Evolutionary conservation across 1,140 invertebrate species (phyloP), one percentile per base, ranked within the genome.

Genomic region (Trichoplusia ni): DNA sequence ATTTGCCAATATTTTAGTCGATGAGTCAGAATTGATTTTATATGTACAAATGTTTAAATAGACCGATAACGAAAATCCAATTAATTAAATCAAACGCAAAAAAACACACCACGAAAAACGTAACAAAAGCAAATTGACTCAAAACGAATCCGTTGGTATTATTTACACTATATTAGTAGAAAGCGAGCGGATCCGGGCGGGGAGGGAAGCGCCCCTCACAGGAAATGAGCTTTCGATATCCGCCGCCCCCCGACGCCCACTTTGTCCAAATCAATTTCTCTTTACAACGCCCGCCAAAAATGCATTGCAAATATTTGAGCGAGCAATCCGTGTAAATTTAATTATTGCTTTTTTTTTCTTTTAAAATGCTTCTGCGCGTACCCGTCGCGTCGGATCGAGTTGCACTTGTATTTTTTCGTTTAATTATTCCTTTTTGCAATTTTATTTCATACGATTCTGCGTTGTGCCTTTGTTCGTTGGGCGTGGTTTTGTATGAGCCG

Each of bases 221-320:
- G 71, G 75, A 77, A 77, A 72, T 75, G 72, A 71, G 72, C 71
- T 70, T 70, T 72, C 72, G 69, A 72, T 72, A 77, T 77, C 75
- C 75, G 67, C 47, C 66, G 46, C 59, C 42, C 47, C 7, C 67
- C 67, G 29, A 37, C 64, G 47, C 64, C 49, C 61, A 68, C 58
- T 71, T 67, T 73, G 73, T 71, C 76, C 76, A 67, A 76, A 76
- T 76, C 76, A 79, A 79, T 79, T 75, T 69, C 69, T 62, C 64
- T 74, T 74, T 71, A 68, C 69, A 78, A 51, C 61, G 61, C 8
- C 47, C 29, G 51, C 56, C 56, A 75, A 75, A 77, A 77, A 77
- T 71, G 72, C 72, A 72, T 59, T 33, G 38, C 49, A 56, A 67
- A 62, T 53, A 61, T 67, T 62, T 60, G 40, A 46, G 27, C 9